Percentiles rank a stretch among this genome's conserved stretches.
phyloP scores from a whole-genome alignment of 2,113 vertebrate species.

The Miniopterus natalensis region DNA sequence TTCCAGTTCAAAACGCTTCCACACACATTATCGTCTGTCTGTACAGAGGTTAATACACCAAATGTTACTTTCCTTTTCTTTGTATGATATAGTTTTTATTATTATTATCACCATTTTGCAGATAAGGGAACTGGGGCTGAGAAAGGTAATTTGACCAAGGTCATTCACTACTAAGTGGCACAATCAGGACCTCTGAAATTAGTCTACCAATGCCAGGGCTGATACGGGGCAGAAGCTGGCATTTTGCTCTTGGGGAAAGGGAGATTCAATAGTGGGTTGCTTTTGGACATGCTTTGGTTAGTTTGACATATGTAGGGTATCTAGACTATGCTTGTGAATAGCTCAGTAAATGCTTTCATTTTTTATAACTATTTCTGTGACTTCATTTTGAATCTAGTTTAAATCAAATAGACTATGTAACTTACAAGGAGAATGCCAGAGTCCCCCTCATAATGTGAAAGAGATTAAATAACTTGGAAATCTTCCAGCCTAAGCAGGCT shows the following conservation, averaged over 20 bases:
- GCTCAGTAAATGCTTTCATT: neutral
- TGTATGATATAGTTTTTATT: neutral
- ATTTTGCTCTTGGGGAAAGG: neutral
- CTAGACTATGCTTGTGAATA: constrained; percentile 47
- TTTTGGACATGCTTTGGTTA: neutral
- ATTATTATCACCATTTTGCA: constrained; percentile 36
- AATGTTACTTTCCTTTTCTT: constrained; percentile 7
- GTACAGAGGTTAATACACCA: neutral
- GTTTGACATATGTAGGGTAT: neutral
- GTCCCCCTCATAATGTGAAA: neutral
- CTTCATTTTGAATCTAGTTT: constrained; percentile 46
- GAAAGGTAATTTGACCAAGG: constrained; percentile 26
- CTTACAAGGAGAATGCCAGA: neutral
- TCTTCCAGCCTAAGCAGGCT: neutral
- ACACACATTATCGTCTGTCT: neutral
- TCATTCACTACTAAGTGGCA: neutral
- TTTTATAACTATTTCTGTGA: constrained; percentile 38
- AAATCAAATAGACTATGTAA: neutral
- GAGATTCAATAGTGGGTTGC: neutral
- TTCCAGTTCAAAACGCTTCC: neutral
- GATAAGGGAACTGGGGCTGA: constrained; percentile 9
- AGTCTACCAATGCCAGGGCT: neutral
- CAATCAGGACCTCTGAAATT: neutral
- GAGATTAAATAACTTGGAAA: constrained; percentile 35
- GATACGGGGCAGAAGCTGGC: neutral